Conservation (phyloP, 2,113 vertebrate species). For the Chlamydotis undulata region DNA sequence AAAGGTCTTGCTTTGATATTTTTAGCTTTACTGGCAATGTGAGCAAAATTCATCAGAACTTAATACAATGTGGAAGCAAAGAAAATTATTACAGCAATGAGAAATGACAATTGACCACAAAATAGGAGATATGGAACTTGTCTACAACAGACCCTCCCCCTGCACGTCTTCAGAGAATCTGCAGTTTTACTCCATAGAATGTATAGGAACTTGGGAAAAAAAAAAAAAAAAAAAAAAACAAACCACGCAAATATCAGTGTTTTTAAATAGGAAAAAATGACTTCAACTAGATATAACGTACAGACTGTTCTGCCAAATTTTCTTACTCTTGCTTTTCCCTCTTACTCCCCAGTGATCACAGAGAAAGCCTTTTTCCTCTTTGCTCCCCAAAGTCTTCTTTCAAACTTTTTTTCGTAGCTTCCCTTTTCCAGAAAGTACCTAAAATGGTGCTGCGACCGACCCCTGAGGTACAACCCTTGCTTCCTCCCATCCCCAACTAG, state of each 20-base stretch:
- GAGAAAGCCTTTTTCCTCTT: not conserved
- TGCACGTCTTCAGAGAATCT: not conserved
- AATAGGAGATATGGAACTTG: not conserved
- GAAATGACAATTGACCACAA: not conserved
- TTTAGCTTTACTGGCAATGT: not conserved
- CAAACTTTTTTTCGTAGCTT: not conserved
- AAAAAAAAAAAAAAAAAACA: not conserved
- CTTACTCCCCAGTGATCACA: not conserved
- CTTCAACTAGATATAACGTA: not conserved
- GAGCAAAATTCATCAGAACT: not conserved
- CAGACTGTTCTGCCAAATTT: not conserved
- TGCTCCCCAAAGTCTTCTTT: not conserved
- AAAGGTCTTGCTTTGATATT: not conserved
- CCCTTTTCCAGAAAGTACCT: not conserved
- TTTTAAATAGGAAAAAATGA: not conserved
- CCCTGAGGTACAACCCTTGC: rapidly evolving
- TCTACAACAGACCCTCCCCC: not conserved
- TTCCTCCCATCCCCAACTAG: not conserved
- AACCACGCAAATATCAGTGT: not conserved
- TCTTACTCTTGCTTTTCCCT: not conserved
- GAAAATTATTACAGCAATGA: not conserved
- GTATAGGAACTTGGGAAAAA: not conserved
- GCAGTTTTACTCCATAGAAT: not conserved
- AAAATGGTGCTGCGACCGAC: rapidly evolving
- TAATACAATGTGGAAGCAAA: not conserved